These are phyloP conservation scores for Uropetala carovei DNA, from an alignment of 2,888 invertebrate genomes.

Conservation along the genomic window DNA sequence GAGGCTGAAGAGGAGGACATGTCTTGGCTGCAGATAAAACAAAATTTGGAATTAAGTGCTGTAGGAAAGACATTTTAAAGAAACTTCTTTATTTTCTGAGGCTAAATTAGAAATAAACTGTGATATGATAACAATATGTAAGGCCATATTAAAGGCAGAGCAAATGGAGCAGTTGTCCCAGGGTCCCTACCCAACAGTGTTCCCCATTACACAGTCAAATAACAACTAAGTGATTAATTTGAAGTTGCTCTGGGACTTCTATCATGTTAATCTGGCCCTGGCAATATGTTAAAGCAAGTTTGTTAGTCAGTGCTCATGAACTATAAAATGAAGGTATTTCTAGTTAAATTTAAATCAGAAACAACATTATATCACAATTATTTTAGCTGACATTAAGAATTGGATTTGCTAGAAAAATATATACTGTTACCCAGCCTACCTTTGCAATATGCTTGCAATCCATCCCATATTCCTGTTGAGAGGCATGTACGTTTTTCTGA, in stretches of 20 bases:
- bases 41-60: conserved; percentile 1
- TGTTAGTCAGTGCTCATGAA: too few species aligned
- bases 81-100: neutral
- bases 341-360: neutral
- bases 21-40: conserved; percentile 73
- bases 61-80: neutral
- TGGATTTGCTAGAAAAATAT: too few species aligned
- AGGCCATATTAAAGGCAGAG: too few species aligned
- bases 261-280: too few species aligned
- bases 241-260: too few species aligned
- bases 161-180: too few species aligned
- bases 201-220: too few species aligned
- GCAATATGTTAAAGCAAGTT: too few species aligned
- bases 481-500: conserved; percentile 81
- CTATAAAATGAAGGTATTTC: too few species aligned
- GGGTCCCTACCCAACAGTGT: too few species aligned
- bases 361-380: neutral
- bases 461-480: conserved; percentile 83
- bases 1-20: conserved; percentile 76
- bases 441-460: conserved; percentile 81
- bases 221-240: too few species aligned
- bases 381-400: neutral
- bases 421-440: neutral
- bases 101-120: neutral
- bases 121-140: too few species aligned